phyloP scores from a whole-genome alignment of 2,888 invertebrate genomes.

The Arctia plantaginis region DNA sequence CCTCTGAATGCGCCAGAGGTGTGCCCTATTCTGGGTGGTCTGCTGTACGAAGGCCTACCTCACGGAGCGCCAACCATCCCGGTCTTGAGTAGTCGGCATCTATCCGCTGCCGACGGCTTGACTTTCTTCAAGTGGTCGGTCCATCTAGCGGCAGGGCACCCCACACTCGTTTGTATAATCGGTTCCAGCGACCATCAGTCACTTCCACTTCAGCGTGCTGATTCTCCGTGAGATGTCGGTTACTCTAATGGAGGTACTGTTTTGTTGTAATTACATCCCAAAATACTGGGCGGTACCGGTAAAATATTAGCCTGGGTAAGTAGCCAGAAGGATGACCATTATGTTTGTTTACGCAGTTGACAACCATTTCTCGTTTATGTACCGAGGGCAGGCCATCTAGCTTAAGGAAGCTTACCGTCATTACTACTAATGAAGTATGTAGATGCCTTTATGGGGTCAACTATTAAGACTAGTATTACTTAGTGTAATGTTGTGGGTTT shows the following conservation, averaged over 20 bases:
- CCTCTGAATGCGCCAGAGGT: no score
- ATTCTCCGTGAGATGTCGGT: background rate
- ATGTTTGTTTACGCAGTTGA: slow-evolving; percentile 51
- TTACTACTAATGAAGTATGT: slow-evolving; percentile 16
- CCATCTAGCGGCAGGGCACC: no score
- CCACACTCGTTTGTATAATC: no score
- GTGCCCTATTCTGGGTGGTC: no score
- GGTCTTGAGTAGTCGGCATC: no score
- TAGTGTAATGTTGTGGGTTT: background rate
- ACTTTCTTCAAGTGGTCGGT: no score
- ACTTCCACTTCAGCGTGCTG: no score
- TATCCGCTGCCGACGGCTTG: no score
- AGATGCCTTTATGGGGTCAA: slow-evolving; percentile 17
- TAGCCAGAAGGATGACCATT: slow-evolving; percentile 41
- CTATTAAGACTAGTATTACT: background rate
- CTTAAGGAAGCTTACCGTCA: slow-evolving; percentile 12
- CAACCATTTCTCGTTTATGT: slow-evolving; percentile 32
- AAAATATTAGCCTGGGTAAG: background rate
- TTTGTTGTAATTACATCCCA: background rate
- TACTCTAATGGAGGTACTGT: background rate
- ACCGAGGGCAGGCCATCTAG: slow-evolving; percentile 31
- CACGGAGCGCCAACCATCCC: no score
- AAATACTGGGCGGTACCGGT: background rate
- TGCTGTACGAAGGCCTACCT: no score
- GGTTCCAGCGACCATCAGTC: no score